These are phyloP conservation scores for Ophion ellenae DNA, from an alignment of 2,888 invertebrate genomes.

Conservation along the genomic window DNA sequence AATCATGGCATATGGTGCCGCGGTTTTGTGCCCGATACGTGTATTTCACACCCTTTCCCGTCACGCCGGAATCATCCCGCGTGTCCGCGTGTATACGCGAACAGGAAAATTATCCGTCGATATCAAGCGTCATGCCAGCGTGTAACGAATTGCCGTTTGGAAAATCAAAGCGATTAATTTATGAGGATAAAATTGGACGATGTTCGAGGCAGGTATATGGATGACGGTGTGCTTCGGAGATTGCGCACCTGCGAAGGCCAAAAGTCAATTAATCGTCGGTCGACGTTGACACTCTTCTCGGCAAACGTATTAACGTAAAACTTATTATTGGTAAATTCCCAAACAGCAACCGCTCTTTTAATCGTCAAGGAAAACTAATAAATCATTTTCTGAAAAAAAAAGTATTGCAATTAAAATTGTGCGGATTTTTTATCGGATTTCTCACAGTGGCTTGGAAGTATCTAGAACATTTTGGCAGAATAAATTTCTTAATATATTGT, in stretches of 20 bases:
- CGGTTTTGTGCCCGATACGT: slow-evolving; percentile 73
- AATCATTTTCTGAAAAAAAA: background rate
- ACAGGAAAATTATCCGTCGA: slow-evolving; percentile 46
- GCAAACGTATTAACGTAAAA: slow-evolving; percentile 19
- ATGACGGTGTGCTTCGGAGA: background rate
- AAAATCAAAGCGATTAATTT: slow-evolving; percentile 77
- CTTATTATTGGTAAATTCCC: slow-evolving; percentile 8
- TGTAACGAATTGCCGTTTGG: slow-evolving; percentile 77
- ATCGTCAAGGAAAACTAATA: background rate
- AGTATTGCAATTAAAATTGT: background rate
- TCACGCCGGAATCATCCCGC: background rate
- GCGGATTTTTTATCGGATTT: too few species aligned
- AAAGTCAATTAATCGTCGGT: slow-evolving; percentile 31
- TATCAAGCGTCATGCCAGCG: slow-evolving; percentile 68
- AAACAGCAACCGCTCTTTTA: background rate
- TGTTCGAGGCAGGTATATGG: slow-evolving; percentile 12
- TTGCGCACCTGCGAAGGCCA: slow-evolving; percentile 8
- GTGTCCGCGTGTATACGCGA: slow-evolving; percentile 24
- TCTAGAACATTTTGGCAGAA: too few species aligned
- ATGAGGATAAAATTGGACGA: slow-evolving; percentile 65
- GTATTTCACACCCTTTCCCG: background rate
- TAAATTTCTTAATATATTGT: too few species aligned
- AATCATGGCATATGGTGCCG: slow-evolving; percentile 80
- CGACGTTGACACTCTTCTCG: slow-evolving; percentile 13
- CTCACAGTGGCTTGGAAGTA: too few species aligned